phyloP scores from a whole-genome alignment of 2,113 vertebrate genomes.

The Anguilla rostrata region DNA sequence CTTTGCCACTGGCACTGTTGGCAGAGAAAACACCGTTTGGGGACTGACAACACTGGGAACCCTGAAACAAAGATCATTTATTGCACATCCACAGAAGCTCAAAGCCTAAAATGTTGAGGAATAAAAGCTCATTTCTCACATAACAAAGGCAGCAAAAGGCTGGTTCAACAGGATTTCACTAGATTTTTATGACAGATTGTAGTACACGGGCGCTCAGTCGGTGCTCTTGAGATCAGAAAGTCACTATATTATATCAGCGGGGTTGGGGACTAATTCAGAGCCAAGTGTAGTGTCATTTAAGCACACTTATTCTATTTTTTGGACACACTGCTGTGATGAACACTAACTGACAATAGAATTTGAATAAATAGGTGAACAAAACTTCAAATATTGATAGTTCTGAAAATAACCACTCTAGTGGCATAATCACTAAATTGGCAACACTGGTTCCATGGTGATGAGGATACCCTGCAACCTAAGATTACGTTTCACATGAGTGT shows the following conservation, averaged over 20 bases:
- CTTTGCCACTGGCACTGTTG: not conserved
- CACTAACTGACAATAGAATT: not conserved
- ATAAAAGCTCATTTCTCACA: not conserved
- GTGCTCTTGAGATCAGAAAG: not conserved
- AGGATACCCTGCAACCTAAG: not conserved
- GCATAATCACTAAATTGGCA: not conserved
- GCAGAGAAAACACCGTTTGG: not conserved
- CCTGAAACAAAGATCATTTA: not conserved
- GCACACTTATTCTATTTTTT: not conserved
- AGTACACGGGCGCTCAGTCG: not conserved
- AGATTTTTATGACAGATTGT: not conserved
- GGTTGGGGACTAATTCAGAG: not conserved
- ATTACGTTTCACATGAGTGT: conserved; percentile 42
- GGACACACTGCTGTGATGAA: too few relatives aligned
- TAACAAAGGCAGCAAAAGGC: not conserved
- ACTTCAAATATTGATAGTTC: too few relatives aligned
- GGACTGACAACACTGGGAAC: not conserved
- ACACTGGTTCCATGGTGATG: not conserved
- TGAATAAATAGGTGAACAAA: not conserved
- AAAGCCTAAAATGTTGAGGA: not conserved
- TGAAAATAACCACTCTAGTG: not conserved
- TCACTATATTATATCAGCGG: too few relatives aligned
- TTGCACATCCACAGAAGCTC: not conserved
- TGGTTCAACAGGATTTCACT: not conserved
- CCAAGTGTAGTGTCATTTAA: not conserved